phyloP scores from a whole-genome alignment of 2,797 vertebrate genomes.

The Sciurus carolinensis region DNA sequence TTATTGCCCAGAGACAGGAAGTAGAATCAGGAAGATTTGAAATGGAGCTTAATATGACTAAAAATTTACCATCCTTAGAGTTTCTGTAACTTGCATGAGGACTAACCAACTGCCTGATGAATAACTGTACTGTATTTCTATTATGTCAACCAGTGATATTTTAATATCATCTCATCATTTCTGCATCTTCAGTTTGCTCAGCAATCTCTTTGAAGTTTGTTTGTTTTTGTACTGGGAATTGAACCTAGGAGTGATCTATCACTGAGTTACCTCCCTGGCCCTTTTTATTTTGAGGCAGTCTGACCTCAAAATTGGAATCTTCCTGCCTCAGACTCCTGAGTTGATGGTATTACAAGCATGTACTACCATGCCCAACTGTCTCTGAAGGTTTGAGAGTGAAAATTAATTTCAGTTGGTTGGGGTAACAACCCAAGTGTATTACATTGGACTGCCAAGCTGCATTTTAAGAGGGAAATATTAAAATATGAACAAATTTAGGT shows the following conservation, averaged over 20 bases:
- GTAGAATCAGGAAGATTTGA: neutral
- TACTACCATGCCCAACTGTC: neutral
- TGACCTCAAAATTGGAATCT: too few species aligned
- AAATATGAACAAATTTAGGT: slow-evolving; percentile 65
- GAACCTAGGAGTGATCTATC: too few species aligned
- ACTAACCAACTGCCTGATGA: neutral
- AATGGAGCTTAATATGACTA: neutral
- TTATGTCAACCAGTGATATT: neutral
- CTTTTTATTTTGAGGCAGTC: too few species aligned
- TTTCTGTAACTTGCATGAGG: neutral
- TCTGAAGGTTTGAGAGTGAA: slow-evolving; percentile 51
- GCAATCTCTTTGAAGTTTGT: neutral
- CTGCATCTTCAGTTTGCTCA: slow-evolving; percentile 25
- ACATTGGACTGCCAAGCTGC: neutral
- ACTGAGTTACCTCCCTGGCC: too few species aligned
- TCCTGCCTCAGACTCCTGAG: too few species aligned
- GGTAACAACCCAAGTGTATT: neutral
- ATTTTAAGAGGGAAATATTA: slow-evolving; percentile 58
- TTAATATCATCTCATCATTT: slow-evolving; percentile 48
- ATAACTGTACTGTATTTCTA: neutral
- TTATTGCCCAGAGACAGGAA: neutral
- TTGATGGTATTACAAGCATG: too few species aligned
- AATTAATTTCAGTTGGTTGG: slow-evolving; percentile 51
- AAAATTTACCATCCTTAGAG: neutral
- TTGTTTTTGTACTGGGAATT: too few species aligned